Conservation (phyloP, 1,140 invertebrate genomes). For the Dendroctonus ponderosae region DNA sequence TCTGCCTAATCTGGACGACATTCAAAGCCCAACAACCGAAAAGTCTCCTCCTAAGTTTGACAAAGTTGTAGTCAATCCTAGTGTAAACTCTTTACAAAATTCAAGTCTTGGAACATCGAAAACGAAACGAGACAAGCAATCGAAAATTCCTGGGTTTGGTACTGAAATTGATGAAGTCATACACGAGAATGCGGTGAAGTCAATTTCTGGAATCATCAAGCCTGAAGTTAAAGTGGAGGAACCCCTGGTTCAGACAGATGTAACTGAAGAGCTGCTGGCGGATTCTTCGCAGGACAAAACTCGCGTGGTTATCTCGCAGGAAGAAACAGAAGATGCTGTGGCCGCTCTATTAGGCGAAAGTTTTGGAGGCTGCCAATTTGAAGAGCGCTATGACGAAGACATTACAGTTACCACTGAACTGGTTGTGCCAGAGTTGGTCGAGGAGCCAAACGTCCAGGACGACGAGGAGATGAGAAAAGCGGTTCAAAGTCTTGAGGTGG, state of each 20-base stretch:
- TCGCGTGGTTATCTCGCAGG: constrained; percentile 81
- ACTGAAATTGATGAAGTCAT: constrained; percentile 67
- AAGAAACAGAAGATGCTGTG: constrained; percentile 89
- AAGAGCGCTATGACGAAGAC: constrained; percentile 52
- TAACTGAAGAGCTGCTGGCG: constrained; percentile 42
- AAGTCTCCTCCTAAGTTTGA: constrained; percentile 46
- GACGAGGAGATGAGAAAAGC: constrained; percentile 77
- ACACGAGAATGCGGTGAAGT: constrained; percentile 78
- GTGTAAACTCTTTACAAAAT: constrained; percentile 38
- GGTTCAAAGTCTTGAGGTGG: constrained; percentile 70
- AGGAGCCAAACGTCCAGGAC: constrained; percentile 63
- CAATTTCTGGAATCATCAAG: constrained; percentile 61
- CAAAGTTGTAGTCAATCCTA: constrained; percentile 46
- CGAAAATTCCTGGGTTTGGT: constrained; percentile 65
- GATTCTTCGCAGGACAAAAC: constrained; percentile 65
- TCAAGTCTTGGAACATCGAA: constrained; percentile 43
- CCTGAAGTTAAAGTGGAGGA: constrained; percentile 40
- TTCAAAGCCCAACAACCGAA: constrained; percentile 46
- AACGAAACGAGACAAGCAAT: constrained; percentile 57
- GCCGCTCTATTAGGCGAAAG: constrained; percentile 82
- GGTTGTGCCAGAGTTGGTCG: constrained; percentile 50
- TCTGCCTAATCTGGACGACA: constrained; percentile 45
- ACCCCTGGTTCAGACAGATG: constrained; percentile 52
- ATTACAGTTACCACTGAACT: constrained; percentile 47
- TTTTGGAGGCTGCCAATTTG: constrained; percentile 61